Evolutionary conservation across 2,888 invertebrate genomes (phyloP).

Genomic region (Eumacrocentrus americanus): DNA sequence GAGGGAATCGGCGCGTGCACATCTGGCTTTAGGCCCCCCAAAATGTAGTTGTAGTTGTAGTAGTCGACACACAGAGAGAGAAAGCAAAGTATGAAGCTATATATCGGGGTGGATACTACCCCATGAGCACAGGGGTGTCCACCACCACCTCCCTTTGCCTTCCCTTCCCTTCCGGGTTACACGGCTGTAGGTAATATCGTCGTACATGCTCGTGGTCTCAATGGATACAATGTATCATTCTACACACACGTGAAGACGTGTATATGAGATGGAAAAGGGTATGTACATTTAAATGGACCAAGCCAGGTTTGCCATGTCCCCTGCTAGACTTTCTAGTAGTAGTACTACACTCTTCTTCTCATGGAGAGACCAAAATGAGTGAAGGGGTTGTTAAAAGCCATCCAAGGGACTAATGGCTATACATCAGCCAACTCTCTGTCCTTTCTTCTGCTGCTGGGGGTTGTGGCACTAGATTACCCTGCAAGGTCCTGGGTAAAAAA

Average conservation of each 20-base stretch:
- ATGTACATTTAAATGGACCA: constrained; percentile 24
- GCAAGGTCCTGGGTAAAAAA: background rate
- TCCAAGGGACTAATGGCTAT: constrained; percentile 35
- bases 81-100: constrained; percentile 52
- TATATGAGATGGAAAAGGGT: constrained; percentile 22
- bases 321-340: background rate
- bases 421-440: background rate
- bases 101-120: constrained; percentile 42
- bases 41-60: constrained; percentile 47
- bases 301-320: background rate
- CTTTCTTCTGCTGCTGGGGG: background rate
- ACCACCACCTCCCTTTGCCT: constrained; percentile 26
- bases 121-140: constrained; percentile 36
- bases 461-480: background rate
- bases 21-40: constrained; percentile 51
- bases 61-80: constrained; percentile 31
- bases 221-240: constrained; percentile 29
- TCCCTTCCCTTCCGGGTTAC: constrained; percentile 12
- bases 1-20: constrained; percentile 52
- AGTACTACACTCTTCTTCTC: background rate
- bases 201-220: constrained; percentile 25
- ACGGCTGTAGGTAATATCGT: constrained; percentile 43
- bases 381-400: constrained; percentile 32
- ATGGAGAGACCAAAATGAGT: constrained; percentile 22
- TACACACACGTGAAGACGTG: constrained; percentile 1